Conservation (phyloP, 1,140 invertebrate species). For the Tetramorium parvispinum region DNA sequence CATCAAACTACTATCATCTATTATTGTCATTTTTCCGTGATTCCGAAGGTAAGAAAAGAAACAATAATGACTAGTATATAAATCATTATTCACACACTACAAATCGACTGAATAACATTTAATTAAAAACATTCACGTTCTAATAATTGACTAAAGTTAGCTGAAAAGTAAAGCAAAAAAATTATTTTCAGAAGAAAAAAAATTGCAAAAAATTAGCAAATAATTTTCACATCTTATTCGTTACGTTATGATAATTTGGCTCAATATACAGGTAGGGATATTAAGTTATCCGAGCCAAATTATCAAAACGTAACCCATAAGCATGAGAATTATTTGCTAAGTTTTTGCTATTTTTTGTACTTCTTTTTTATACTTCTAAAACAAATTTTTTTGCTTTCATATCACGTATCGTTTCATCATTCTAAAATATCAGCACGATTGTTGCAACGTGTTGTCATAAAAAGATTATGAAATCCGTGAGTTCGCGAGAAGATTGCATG, state of each 20-base stretch:
- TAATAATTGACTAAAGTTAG: conserved; percentile 63
- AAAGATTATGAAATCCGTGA: conserved; percentile 23
- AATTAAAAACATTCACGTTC: conserved; percentile 71
- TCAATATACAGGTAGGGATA: no score
- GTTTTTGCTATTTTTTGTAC: no score
- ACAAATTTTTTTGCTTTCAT: background rate
- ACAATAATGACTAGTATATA: background rate
- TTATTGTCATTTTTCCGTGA: background rate
- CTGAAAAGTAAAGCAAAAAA: background rate
- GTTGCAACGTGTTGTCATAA: background rate
- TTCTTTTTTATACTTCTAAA: no score
- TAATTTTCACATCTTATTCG: no score
- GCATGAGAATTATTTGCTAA: no score
- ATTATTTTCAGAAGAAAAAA: no score
- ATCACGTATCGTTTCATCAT: background rate
- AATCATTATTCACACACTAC: conserved; percentile 56
- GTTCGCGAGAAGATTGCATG: conserved; percentile 12
- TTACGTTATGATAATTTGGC: no score
- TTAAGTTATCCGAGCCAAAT: no score
- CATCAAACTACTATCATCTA: conserved; percentile 9
- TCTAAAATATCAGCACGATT: background rate
- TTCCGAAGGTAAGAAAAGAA: conserved; percentile 21
- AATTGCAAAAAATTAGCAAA: no score
- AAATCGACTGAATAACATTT: conserved; percentile 60
- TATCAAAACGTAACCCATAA: no score